Evolutionary conservation across 2,113 vertebrate species (phyloP).

Genomic region (Rhynchomys soricoides): DNA sequence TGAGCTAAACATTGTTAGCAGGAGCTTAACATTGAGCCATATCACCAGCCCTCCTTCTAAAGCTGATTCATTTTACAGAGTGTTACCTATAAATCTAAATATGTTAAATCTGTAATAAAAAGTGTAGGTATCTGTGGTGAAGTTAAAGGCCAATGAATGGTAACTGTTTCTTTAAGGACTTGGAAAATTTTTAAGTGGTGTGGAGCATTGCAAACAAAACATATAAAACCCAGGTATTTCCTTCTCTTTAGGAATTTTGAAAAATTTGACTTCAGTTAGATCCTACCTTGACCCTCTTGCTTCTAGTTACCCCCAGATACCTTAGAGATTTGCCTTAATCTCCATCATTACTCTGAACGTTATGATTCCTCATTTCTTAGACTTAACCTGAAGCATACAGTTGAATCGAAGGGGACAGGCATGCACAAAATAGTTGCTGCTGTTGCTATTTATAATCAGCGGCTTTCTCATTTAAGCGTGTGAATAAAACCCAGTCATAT

Average conservation of each 20-base stretch:
- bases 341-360: not conserved
- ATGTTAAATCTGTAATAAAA: not conserved
- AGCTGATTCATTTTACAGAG: not conserved
- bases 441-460: slow-evolving; percentile 35
- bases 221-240: slow-evolving; percentile 11
- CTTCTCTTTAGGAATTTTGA: slow-evolving; percentile 29
- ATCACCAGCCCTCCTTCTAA: not conserved
- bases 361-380: slow-evolving; percentile 1
- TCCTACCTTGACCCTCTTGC: not conserved
- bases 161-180: not conserved
- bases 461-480: not conserved
- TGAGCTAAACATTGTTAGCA: no score
- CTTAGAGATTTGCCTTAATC: slow-evolving; percentile 10
- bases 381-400: slow-evolving; percentile 32
- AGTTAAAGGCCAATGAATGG: slow-evolving; percentile 3
- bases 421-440: not conserved
- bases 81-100: slow-evolving; percentile 28
- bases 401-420: not conserved
- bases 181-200: not conserved
- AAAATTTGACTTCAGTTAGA: not conserved
- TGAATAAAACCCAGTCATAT: not conserved
- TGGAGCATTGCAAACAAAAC: not conserved
- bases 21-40: not conserved
- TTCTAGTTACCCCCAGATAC: not conserved
- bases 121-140: not conserved